Evolutionary conservation across 2,888 invertebrate species (phyloP).

Genomic region (Drosophila hawaiiensis): DNA sequence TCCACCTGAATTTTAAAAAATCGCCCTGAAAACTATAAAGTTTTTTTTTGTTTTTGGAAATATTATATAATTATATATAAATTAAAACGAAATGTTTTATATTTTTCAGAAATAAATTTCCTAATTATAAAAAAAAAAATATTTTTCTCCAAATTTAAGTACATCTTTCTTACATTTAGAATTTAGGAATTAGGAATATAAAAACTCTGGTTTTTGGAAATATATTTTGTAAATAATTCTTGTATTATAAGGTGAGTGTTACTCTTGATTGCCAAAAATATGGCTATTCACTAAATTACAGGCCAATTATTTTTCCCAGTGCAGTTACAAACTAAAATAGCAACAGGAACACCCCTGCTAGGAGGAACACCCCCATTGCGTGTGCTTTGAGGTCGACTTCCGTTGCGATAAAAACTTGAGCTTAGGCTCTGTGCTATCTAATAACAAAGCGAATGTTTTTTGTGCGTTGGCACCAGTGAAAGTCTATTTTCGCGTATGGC

Average conservation of each 20-base stretch:
- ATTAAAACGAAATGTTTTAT: not conserved
- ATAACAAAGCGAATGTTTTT: slow-evolving; percentile 24
- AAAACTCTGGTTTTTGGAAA: too few species aligned
- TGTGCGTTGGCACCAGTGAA: slow-evolving; percentile 38
- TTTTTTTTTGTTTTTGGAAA: not conserved
- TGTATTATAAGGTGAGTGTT: too few species aligned
- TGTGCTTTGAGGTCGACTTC: slow-evolving; percentile 30
- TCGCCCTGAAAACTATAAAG: not conserved
- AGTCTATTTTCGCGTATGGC: slow-evolving; percentile 44
- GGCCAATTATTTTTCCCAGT: not conserved
- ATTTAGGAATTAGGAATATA: too few species aligned
- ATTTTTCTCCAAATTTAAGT: too few species aligned
- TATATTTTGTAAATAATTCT: too few species aligned
- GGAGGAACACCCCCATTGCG: slow-evolving; percentile 49
- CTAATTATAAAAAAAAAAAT: not conserved
- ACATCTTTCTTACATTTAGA: too few species aligned
- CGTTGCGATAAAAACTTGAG: slow-evolving; percentile 24
- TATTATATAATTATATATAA: not conserved
- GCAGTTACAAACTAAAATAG: not conserved
- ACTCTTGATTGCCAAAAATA: not conserved
- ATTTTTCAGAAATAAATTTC: not conserved
- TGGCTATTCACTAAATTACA: not conserved
- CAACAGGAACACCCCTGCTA: not conserved
- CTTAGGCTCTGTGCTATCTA: slow-evolving; percentile 24
- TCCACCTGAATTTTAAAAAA: not conserved